phyloP scores from a whole-genome alignment of 2,113 vertebrate species.

The Brachypodius melanocephalos region DNA sequence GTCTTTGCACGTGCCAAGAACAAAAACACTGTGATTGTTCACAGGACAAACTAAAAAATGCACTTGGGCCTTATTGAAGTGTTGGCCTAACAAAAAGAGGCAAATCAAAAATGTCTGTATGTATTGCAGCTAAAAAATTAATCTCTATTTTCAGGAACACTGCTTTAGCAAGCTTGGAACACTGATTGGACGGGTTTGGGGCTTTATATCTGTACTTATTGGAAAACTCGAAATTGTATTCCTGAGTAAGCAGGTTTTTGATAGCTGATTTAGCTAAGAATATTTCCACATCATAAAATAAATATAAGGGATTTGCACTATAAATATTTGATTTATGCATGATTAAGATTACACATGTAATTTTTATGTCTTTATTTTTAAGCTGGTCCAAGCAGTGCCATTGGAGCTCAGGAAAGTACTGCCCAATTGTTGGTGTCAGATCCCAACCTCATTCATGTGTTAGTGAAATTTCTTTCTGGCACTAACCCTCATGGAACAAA shows the following conservation, averaged over 20 bases:
- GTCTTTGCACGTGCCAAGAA: neutral
- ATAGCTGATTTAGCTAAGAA: neutral
- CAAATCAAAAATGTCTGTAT: neutral
- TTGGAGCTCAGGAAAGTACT: slow-evolving; percentile 89
- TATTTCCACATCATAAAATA: neutral
- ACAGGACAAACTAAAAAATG: neutral
- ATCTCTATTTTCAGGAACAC: neutral
- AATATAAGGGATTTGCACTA: neutral
- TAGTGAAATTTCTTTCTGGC: slow-evolving; percentile 96
- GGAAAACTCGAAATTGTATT: neutral
- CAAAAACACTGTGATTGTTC: neutral
- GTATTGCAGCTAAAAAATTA: neutral
- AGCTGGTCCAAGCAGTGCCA: slow-evolving; percentile 81
- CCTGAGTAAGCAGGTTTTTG: neutral
- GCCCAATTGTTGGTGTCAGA: slow-evolving; percentile 97
- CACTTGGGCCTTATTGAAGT: neutral
- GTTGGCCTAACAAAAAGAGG: neutral
- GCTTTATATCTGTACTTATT: neutral
- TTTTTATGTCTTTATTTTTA: slow-evolving; percentile 25
- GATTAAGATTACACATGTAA: neutral
- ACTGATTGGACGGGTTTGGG: neutral
- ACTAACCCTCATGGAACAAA: slow-evolving; percentile 93
- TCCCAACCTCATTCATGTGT: slow-evolving; percentile 90
- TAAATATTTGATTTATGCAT: neutral
- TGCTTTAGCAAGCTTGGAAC: neutral